Evolutionary conservation across 2,113 vertebrate species (phyloP), one percentile per base, ranked within the genome.

Genomic region (Montifringilla adamsi): DNA sequence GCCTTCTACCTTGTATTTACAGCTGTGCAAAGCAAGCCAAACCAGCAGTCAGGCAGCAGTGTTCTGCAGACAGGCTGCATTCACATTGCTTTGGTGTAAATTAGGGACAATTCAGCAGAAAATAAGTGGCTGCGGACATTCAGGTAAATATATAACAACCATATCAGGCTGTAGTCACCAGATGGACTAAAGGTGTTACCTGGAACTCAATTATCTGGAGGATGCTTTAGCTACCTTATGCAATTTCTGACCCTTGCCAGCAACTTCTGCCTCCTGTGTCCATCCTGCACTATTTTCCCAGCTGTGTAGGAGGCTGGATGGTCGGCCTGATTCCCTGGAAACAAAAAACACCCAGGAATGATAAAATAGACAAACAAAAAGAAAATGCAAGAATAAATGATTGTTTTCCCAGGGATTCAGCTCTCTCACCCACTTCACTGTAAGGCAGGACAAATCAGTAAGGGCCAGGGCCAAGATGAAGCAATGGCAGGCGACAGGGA

Each of bases 1-100:
- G 84, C 72, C 52, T 94, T 86, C 64, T 80, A 90, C 90, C 72
- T 88, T 84, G 44, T 81, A 92, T 89, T 92, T 80, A 89, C 41
- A 92, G 90, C 80, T 87, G 76, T 49, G 41, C 49, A 58, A 76
- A 87, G 50, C 55, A 87, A 95, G 60, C 83, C 69, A 56, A 72
- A 94, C 47, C 47, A 60, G 52, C 76, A 75, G 44, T 44, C 59
- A 39, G 85, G 63, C 63, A 85, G 62, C 31, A 5, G 53, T 12
- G 0, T 64, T 83, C 37, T n/a, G 55, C 74, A 69, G 63, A 21
- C 33, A 7, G 15, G 33, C 64, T 49, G 66, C 8, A 1, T 44
- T 73, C 5, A 0, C 10, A 0, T 49, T 62, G 46, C 76, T 86
- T 89, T 67, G 60, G 35, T 77, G 27, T 67, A 53, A 86, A 74